Percentiles rank a stretch among this genome's conserved stretches.
These are phyloP conservation scores for Calyptomena viridis DNA, from an alignment of 2,113 vertebrate genomes.

Conservation along the genomic window DNA sequence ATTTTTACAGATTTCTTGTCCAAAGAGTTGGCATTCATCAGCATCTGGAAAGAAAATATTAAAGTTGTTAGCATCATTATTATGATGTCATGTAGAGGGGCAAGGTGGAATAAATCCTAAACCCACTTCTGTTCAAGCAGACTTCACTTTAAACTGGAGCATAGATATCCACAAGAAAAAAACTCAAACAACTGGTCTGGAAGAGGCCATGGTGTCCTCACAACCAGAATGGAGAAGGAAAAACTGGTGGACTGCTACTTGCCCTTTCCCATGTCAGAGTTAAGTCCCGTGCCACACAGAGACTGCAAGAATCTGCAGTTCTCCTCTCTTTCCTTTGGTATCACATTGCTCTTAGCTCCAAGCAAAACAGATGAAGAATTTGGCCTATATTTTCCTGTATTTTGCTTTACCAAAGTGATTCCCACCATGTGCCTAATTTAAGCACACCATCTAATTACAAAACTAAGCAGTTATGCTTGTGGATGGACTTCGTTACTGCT, in stretches of 20 bases:
- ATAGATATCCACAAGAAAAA: not conserved
- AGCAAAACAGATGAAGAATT: not conserved
- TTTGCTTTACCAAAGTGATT: not conserved
- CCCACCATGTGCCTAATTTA: not conserved
- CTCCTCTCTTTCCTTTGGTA: not conserved
- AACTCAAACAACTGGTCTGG: not conserved
- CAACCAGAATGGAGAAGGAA: not conserved
- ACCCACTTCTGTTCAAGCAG: not conserved
- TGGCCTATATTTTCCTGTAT: not conserved
- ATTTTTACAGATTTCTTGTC: constrained; percentile 92
- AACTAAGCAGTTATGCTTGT: not conserved
- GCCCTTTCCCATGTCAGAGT: not conserved
- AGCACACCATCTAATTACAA: not conserved
- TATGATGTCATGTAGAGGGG: not conserved
- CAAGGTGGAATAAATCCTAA: not conserved
- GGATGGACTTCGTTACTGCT: not conserved
- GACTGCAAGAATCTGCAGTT: not conserved
- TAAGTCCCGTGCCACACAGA: not conserved
- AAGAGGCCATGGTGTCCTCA: not conserved
- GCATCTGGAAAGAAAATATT: constrained; percentile 80
- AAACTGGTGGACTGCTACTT: not conserved
- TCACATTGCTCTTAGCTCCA: not conserved
- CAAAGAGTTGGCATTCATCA: constrained; percentile 92
- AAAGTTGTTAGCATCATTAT: not conserved
- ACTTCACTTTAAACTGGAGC: not conserved